These are phyloP conservation scores for Zaprionus obscuricornis DNA, from an alignment of 2,888 invertebrate genomes.

Conservation along the genomic window DNA sequence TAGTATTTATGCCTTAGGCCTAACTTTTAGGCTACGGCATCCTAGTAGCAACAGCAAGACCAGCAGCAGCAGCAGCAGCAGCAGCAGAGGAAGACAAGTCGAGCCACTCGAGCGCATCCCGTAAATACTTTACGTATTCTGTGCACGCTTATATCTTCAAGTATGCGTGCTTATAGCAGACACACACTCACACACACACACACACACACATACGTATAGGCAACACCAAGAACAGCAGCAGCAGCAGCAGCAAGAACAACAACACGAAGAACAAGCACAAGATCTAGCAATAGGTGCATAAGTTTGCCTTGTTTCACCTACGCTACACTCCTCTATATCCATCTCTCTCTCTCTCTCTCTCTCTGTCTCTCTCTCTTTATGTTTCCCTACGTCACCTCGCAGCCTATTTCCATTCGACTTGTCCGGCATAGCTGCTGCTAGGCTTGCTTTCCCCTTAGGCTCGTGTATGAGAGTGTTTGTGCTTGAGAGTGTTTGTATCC, in stretches of 20 bases:
- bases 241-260: neutral
- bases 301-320: constrained; percentile 42
- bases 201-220: no score
- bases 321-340: no score
- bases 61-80: no score
- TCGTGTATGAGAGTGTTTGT: neutral
- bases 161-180: constrained; percentile 62
- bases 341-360: no score
- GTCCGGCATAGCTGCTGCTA: neutral
- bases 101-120: constrained; percentile 50
- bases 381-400: no score
- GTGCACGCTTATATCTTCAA: constrained; percentile 60
- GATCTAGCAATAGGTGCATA: constrained; percentile 42
- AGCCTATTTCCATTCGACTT: constrained; percentile 13
- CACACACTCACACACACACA: no score
- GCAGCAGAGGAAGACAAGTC: no score
- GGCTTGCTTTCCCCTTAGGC: neutral
- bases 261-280: no score
- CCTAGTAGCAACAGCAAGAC: no score
- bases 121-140: constrained; percentile 51
- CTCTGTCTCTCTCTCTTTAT: no score
- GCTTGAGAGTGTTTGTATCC: neutral
- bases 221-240: constrained; percentile 16
- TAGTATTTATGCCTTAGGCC: constrained; percentile 35
- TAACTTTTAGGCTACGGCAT: constrained; percentile 7